A percentile compares a stretch with the other conserved stretches of the same genome.
Conservation (phyloP, 2,888 invertebrate species). For the Drosophila histrio region DNA sequence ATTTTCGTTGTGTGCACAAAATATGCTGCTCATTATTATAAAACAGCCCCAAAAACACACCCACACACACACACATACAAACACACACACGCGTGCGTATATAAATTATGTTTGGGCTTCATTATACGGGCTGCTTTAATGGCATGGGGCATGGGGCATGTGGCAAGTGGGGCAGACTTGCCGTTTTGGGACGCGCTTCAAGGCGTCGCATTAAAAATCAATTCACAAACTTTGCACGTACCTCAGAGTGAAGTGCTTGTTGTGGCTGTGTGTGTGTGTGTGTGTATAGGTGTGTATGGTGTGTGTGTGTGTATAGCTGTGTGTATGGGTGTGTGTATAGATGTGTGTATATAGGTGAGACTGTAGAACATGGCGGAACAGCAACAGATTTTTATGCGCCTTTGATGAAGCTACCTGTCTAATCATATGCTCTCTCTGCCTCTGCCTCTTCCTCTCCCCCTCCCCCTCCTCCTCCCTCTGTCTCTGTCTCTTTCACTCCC, state of each 20-base stretch:
- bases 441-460: neutral
- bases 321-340: conserved; percentile 1
- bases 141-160: neutral
- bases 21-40: conserved; percentile 78
- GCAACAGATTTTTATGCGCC: conserved; percentile 26
- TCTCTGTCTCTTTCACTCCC: neutral
- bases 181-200: conserved; percentile 48
- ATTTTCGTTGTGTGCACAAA: conserved; percentile 66
- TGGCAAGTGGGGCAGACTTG: neutral
- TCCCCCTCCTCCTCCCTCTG: neutral
- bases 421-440: neutral
- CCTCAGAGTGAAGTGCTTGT: conserved; percentile 39
- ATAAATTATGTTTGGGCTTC: conserved; percentile 75
- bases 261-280: neutral
- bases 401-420: conserved; percentile 37
- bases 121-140: conserved; percentile 60
- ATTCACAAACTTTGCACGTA: conserved; percentile 75
- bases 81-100: conserved; percentile 36
- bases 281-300: conserved; percentile 15
- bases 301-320: conserved; percentile 1
- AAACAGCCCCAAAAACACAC: conserved; percentile 38
- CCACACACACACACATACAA: conserved; percentile 10
- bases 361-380: conserved; percentile 5
- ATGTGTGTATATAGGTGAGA: neutral
- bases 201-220: conserved; percentile 75